Percentiles rank a stretch among this genome's conserved stretches.
phyloP scores from a whole-genome alignment of 2,888 invertebrate species.

The Hermaeophaga mercurialis region DNA sequence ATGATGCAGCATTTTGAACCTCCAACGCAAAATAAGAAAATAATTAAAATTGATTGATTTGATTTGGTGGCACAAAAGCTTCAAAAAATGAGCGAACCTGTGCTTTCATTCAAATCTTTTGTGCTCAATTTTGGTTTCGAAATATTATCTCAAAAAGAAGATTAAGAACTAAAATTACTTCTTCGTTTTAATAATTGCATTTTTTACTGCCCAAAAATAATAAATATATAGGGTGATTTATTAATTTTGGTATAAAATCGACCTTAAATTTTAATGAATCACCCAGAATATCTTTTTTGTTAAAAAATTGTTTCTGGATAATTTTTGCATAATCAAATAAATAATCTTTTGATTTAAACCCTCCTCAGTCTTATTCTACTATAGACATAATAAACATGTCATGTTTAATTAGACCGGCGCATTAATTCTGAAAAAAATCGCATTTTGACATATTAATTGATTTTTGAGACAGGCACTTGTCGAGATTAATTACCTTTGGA shows the following conservation, averaged over 20 bases:
- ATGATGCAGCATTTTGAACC: conserved; percentile 16
- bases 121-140: background rate
- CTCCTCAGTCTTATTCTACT: background rate
- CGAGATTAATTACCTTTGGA: conserved; percentile 13
- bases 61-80: background rate
- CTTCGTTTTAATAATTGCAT: too few relatives aligned
- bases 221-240: background rate
- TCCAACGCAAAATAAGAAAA: background rate
- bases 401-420: conserved; percentile 9
- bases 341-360: conserved; percentile 1
- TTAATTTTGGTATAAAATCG: background rate
- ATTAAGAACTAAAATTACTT: too few relatives aligned
- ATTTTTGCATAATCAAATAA: background rate
- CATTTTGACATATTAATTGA: conserved; percentile 25
- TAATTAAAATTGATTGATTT: conserved; percentile 9
- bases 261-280: too few relatives aligned
- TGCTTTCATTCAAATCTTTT: conserved; percentile 1
- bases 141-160: background rate
- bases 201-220: too few relatives aligned
- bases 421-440: background rate
- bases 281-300: too few relatives aligned
- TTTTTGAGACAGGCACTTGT: conserved; percentile 18
- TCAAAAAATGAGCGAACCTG: conserved; percentile 2
- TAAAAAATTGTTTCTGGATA: background rate
- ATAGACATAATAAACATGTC: conserved; percentile 19